A percentile compares a stretch with the other conserved stretches of the same genome.
Evolutionary conservation across 2,113 vertebrate genomes (phyloP).

Genomic region (Grallaria varia): DNA sequence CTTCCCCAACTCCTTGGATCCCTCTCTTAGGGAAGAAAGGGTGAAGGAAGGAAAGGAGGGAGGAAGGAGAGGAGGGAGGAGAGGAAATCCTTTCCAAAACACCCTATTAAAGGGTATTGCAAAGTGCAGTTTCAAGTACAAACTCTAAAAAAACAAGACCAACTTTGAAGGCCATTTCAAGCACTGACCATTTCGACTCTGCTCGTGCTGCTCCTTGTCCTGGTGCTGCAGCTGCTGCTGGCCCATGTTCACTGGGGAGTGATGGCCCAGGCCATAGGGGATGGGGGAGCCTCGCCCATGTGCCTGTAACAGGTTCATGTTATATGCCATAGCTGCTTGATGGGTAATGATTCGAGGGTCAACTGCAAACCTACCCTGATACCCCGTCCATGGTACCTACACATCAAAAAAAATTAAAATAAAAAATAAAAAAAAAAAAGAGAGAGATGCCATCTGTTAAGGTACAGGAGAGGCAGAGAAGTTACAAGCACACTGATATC

Average conservation of each 20-base stretch:
- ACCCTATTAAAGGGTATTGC: neutral
- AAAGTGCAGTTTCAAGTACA: neutral
- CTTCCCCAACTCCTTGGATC: neutral
- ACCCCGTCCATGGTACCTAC: conserved; percentile 94
- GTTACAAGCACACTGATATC: neutral
- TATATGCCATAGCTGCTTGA: conserved; percentile 96
- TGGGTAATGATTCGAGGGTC: conserved; percentile 96
- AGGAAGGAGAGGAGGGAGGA: neutral
- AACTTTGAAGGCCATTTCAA: neutral
- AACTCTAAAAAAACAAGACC: neutral
- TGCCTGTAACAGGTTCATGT: conserved; percentile 92
- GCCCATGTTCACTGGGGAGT: conserved; percentile 86
- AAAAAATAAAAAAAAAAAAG: no score
- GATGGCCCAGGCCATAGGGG: conserved; percentile 89
- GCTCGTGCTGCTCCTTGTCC: conserved; percentile 91
- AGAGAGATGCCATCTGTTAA: neutral
- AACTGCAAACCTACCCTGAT: conserved; percentile 96
- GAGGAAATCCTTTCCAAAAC: neutral
- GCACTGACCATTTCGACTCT: conserved; percentile 84
- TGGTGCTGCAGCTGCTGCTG: conserved; percentile 79
- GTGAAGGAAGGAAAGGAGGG: accelerated
- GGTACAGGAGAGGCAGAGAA: neutral
- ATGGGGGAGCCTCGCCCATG: conserved; percentile 91
- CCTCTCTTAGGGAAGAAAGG: neutral
- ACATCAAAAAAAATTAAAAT: neutral